Base-by-base conservation (phyloP, 2,797 vertebrate genomes). In the Echeneis naucrates region DNA sequence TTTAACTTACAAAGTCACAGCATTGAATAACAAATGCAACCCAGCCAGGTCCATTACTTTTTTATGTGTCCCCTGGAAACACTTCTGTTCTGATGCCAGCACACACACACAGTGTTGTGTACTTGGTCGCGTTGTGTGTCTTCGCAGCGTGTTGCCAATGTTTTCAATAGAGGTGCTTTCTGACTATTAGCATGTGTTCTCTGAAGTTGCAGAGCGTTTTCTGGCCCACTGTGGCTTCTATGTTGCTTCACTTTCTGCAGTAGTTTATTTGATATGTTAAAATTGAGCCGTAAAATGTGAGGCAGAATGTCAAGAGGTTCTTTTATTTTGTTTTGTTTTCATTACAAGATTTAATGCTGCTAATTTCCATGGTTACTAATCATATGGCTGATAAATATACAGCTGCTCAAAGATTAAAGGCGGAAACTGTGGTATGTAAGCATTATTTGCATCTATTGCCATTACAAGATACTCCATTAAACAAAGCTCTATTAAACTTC, bases 311-410 rank as follows among this genome's bases (percentile, higher is more conserved):
- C 33, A 35, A 35, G 33, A n/a, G n/a, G n/a, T n/a, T n/a, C n/a
- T n/a, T 81, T n/a, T 70, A 48, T 67, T 13, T 52, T 48, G 44
- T n/a, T 14, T 50, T 13, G n/a, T 75, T 58, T 51, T 27, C 33
- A 33, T 30, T 24, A 33, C 2, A 45, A 35, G n/a, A 55, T 53
- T 63, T 33, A 60, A 16, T 67, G 16, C 12, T 30, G 33, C 60
- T 55, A 24, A 75, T 89, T 76, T 72, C 78, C 61, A 78, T 64
- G 40, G 75, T 72, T 65, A 83, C 78, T 2, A 35, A 42, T 65
- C 21, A 57, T 50, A 32, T 70, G 24, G 24, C 59, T 80, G 37
- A 63, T 58, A 33, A 27, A n/a, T 32, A 50, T 27, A 12, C 10
- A 57, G 40, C n/a, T 19, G 7, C 33, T 32, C 26, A 23, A n/a